Conservation (phyloP, 1,140 invertebrate species). For the Paraescarpia echinospica region DNA sequence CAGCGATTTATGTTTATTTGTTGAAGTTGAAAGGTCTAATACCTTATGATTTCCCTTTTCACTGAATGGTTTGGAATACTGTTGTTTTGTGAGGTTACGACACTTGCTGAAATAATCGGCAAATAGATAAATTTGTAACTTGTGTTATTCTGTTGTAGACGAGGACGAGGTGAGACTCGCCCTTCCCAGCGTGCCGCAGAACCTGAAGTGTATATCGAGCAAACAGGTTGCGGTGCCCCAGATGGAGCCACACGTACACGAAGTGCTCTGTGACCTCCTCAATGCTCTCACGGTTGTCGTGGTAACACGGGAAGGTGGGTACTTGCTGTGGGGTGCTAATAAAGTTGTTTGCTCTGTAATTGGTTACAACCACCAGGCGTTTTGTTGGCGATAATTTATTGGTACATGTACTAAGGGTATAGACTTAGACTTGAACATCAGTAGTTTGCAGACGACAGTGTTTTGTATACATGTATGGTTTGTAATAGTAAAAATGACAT, state of each 20-base stretch:
- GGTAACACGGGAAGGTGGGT: not conserved
- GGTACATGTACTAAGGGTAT: no score
- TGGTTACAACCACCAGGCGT: not conserved
- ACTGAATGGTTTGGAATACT: no score
- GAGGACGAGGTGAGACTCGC: slow-evolving; percentile 56
- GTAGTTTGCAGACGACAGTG: no score
- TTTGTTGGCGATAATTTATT: not conserved
- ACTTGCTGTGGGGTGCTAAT: not conserved
- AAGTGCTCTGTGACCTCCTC: slow-evolving; percentile 70
- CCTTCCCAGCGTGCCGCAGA: slow-evolving; percentile 54
- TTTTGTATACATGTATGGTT: no score
- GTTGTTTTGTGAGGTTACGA: no score
- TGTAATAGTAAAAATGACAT: no score
- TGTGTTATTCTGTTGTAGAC: slow-evolving; percentile 43
- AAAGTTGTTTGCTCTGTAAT: not conserved
- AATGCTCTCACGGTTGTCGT: slow-evolving; percentile 65
- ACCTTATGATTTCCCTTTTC: no score
- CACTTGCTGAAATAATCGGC: no score
- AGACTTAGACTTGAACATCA: no score
- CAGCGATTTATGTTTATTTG: no score
- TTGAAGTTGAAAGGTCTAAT: no score
- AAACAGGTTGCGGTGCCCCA: slow-evolving; percentile 42
- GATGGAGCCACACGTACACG: slow-evolving; percentile 50
- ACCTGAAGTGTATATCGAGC: slow-evolving; percentile 53
- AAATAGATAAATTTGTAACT: no score